These are phyloP conservation scores for Lordiphosa clarofinis DNA, from an alignment of 1,140 invertebrate genomes.

Conservation along the genomic window DNA sequence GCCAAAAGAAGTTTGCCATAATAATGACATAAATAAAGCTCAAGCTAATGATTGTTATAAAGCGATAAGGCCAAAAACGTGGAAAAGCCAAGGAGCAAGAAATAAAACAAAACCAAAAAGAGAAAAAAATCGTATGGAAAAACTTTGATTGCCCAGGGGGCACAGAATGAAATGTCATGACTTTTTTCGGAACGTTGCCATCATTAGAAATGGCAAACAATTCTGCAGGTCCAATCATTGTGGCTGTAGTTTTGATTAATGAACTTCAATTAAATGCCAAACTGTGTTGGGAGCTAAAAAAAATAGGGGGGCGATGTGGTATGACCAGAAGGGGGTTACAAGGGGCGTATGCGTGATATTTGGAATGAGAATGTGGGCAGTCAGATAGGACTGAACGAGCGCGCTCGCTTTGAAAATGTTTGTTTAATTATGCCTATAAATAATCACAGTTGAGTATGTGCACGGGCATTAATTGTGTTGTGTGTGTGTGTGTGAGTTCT, in stretches of 20 bases:
- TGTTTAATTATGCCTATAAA: conserved; percentile 75
- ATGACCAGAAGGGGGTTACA: no score
- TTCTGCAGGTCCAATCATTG: conserved; percentile 37
- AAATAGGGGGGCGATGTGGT: conserved; percentile 24
- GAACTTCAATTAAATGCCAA: conserved; percentile 62
- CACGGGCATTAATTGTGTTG: conserved; percentile 24
- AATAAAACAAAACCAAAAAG: conserved; percentile 14
- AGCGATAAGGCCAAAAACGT: conserved; percentile 55
- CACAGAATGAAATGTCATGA: conserved; percentile 56
- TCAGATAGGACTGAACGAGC: conserved; percentile 32
- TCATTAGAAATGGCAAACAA: conserved; percentile 50
- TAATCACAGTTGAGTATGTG: conserved; percentile 61
- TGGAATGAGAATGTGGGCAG: conserved; percentile 15
- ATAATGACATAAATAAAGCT: conserved; percentile 72
- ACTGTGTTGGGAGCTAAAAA: conserved; percentile 17
- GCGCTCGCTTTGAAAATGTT: conserved; percentile 49
- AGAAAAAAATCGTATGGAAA: conserved; percentile 40
- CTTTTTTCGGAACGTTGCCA: conserved; percentile 1
- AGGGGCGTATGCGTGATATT: conserved; percentile 38
- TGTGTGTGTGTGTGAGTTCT: no score
- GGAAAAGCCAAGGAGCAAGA: conserved; percentile 30
- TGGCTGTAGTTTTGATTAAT: conserved; percentile 56
- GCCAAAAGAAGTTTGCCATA: conserved; percentile 47
- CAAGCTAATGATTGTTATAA: conserved; percentile 55
- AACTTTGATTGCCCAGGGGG: conserved; percentile 50